phyloP scores from a whole-genome alignment of 2,888 invertebrate genomes.

The Hermaeophaga mercurialis region DNA sequence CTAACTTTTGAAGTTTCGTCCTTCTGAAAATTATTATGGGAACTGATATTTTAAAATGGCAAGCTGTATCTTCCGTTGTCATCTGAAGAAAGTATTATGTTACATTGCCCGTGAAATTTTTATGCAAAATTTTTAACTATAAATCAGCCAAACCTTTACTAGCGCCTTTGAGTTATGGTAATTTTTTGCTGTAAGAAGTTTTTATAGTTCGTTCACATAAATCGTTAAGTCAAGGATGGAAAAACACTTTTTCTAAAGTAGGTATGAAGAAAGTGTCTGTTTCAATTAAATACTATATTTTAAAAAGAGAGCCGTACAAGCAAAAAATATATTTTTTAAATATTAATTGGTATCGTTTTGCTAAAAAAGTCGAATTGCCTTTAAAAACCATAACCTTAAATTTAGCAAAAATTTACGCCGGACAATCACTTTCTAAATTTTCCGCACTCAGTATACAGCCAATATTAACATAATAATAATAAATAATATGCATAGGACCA shows the following conservation, averaged over 20 bases:
- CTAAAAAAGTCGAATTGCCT: too few species aligned
- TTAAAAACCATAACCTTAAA: not conserved
- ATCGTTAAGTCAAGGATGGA: too few species aligned
- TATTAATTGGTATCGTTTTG: too few species aligned
- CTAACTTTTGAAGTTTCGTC: slow-evolving; percentile 14
- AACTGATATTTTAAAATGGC: slow-evolving; percentile 22
- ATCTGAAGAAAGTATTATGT: slow-evolving; percentile 34
- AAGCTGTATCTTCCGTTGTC: slow-evolving; percentile 28
- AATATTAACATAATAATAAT: slow-evolving; percentile 31
- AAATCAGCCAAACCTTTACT: slow-evolving; percentile 28
- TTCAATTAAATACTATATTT: too few species aligned
- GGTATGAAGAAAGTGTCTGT: too few species aligned
- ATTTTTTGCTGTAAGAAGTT: not conserved
- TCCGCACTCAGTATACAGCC: slow-evolving; percentile 1
- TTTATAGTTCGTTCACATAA: too few species aligned
- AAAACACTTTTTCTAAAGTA: too few species aligned
- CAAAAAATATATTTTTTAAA: too few species aligned
- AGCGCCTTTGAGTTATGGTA: slow-evolving; percentile 28
- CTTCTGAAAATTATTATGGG: slow-evolving; percentile 29
- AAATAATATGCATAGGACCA: slow-evolving; percentile 30
- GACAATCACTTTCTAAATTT: slow-evolving; percentile 19
- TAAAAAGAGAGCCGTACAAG: too few species aligned
- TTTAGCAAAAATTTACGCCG: slow-evolving; percentile 9
- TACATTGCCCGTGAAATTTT: slow-evolving; percentile 28
- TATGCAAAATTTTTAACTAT: slow-evolving; percentile 32